These are phyloP conservation scores for Marcusenius ussheri DNA, from an alignment of 2,113 vertebrate species.

Conservation along the genomic window DNA sequence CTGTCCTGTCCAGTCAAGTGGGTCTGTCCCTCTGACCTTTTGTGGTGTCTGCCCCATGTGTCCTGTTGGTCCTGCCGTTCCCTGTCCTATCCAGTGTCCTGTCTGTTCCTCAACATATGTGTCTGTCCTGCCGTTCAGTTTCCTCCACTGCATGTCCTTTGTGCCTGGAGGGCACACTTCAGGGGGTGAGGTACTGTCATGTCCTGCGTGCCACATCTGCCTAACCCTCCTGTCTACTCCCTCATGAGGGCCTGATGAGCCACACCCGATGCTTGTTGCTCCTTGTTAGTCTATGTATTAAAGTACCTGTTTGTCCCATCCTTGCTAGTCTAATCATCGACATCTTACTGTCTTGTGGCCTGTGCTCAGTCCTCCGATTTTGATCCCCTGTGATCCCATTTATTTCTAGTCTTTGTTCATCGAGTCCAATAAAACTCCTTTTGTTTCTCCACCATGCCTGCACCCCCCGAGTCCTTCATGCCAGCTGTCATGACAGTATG, in stretches of 20 bases:
- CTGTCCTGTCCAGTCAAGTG: too few relatives aligned
- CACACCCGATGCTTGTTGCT: not conserved
- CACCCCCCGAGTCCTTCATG: not conserved
- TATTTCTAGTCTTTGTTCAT: not conserved
- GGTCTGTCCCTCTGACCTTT: too few relatives aligned
- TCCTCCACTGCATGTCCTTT: too few relatives aligned
- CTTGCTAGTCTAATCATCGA: not conserved
- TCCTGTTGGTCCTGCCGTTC: too few relatives aligned
- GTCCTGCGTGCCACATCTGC: not conserved
- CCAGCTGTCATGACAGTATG: not conserved
- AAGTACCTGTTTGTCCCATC: not conserved
- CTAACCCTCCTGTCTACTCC: not conserved
- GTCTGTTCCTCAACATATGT: too few relatives aligned
- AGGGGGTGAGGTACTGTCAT: too few relatives aligned
- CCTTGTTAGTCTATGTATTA: not conserved
- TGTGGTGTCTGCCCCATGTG: too few relatives aligned
- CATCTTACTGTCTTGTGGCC: not conserved
- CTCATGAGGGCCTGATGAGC: too few relatives aligned
- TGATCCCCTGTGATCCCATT: not conserved
- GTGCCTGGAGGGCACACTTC: too few relatives aligned
- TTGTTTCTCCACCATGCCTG: not conserved
- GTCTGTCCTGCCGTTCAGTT: too few relatives aligned
- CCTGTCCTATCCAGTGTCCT: too few relatives aligned
- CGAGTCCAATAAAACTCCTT: not conserved
- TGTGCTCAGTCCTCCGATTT: not conserved